phyloP scores from a whole-genome alignment of 2,888 invertebrate genomes.

The Sussaba pulchella region DNA sequence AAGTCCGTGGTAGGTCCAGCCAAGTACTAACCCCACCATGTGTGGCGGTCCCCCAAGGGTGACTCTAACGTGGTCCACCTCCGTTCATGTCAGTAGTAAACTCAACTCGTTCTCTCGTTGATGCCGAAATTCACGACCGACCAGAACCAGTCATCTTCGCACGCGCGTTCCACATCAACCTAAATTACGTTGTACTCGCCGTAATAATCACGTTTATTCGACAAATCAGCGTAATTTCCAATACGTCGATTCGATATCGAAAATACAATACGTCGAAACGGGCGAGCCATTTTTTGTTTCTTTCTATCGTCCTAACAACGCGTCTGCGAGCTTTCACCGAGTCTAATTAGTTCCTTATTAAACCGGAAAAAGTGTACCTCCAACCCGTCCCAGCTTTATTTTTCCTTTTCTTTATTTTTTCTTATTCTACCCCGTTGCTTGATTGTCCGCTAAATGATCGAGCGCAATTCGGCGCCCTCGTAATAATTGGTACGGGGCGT shows the following conservation, averaged over 20 bases:
- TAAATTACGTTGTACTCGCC: not conserved
- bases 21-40: slow-evolving; percentile 74
- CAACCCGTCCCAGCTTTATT: slow-evolving; percentile 28
- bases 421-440: slow-evolving; percentile 42
- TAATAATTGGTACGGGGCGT: slow-evolving; percentile 64
- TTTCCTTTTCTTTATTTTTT: slow-evolving; percentile 59
- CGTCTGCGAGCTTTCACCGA: not conserved
- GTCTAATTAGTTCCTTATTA: slow-evolving; percentile 72
- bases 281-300: not conserved
- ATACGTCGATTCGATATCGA: no score
- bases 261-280: not conserved
- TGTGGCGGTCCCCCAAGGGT: slow-evolving; percentile 76
- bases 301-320: not conserved
- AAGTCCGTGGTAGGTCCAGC: slow-evolving; percentile 72
- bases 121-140: slow-evolving; percentile 77
- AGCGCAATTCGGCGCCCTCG: slow-evolving; percentile 72
- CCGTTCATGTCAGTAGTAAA: slow-evolving; percentile 34
- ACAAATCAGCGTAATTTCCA: not conserved
- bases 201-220: not conserved
- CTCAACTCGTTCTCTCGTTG: slow-evolving; percentile 70
- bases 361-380: slow-evolving; percentile 70
- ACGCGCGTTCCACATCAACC: slow-evolving; percentile 58
- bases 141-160: slow-evolving; percentile 79
- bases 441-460: slow-evolving; percentile 79
- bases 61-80: slow-evolving; percentile 68